These are phyloP conservation scores for Pseudoips prasinana DNA, from an alignment of 2,888 invertebrate species.

Conservation along the genomic window DNA sequence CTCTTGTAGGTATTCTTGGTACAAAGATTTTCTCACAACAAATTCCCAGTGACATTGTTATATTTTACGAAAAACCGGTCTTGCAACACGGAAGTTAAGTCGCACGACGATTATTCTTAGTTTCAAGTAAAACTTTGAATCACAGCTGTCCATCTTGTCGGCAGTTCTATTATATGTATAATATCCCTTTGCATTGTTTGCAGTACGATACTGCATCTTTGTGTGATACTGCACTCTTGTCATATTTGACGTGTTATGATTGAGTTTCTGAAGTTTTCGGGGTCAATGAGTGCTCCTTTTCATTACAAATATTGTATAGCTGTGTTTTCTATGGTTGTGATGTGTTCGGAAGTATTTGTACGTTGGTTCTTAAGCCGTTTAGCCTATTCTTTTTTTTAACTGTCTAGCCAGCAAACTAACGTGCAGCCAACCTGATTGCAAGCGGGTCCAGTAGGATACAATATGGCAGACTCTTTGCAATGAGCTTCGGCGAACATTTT, in stretches of 20 bases:
- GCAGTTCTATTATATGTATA: slow-evolving; percentile 44
- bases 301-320: too few relatives aligned
- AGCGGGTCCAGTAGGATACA: too few relatives aligned
- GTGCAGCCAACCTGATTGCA: too few relatives aligned
- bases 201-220: slow-evolving; percentile 40
- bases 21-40: slow-evolving; percentile 21
- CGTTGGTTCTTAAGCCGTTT: too few relatives aligned
- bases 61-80: slow-evolving; percentile 54
- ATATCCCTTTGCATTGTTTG: slow-evolving; percentile 15
- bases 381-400: too few relatives aligned
- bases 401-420: too few relatives aligned
- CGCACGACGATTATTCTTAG: slow-evolving; percentile 62
- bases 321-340: too few relatives aligned
- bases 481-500: too few relatives aligned
- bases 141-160: slow-evolving; percentile 57
- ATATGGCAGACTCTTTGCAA: too few relatives aligned
- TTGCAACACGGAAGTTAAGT: slow-evolving; percentile 62
- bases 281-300: slow-evolving; percentile 4
- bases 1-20: too few relatives aligned
- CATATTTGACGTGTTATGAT: slow-evolving; percentile 33
- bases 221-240: slow-evolving; percentile 23
- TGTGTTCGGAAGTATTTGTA: too few relatives aligned
- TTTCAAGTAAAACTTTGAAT: slow-evolving; percentile 48
- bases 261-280: slow-evolving; percentile 16
- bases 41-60: slow-evolving; percentile 23